Conservation (phyloP, 2,888 invertebrate species). For the Nymphalis c-album region DNA sequence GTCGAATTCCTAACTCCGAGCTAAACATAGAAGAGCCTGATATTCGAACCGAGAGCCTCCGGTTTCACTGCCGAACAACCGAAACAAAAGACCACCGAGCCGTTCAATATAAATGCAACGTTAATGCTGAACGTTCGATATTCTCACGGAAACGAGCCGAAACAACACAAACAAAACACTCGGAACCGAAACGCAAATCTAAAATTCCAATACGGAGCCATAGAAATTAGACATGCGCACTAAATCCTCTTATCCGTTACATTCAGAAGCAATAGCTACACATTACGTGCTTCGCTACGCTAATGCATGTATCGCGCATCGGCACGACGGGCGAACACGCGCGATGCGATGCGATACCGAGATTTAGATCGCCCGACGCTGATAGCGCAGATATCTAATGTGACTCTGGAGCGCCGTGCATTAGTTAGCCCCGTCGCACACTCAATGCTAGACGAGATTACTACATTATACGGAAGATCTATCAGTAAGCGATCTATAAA, state of each 20-base stretch:
- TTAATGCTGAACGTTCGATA: background rate
- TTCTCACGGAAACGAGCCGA: background rate
- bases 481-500: no score
- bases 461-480: background rate
- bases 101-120: background rate
- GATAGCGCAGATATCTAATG: slow-evolving; percentile 23
- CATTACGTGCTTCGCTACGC: slow-evolving; percentile 22
- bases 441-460: background rate
- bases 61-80: no score
- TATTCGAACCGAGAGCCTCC: no score
- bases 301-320: slow-evolving; percentile 37
- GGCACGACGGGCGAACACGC: slow-evolving; percentile 36
- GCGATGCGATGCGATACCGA: slow-evolving; percentile 32
- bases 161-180: background rate
- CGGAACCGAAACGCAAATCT: slow-evolving; percentile 9
- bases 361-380: slow-evolving; percentile 31
- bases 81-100: background rate
- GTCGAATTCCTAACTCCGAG: no score
- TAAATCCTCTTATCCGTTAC: slow-evolving; percentile 9
- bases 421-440: background rate
- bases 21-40: no score
- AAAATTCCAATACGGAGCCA: slow-evolving; percentile 15
- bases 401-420: slow-evolving; percentile 10
- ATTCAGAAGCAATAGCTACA: slow-evolving; percentile 13
- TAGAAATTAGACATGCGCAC: slow-evolving; percentile 15